A percentile compares a stretch with the other conserved stretches of the same genome.
Evolutionary conservation across 2,113 vertebrate genomes (phyloP).

Genomic region (Corythornis madagascariensis): DNA sequence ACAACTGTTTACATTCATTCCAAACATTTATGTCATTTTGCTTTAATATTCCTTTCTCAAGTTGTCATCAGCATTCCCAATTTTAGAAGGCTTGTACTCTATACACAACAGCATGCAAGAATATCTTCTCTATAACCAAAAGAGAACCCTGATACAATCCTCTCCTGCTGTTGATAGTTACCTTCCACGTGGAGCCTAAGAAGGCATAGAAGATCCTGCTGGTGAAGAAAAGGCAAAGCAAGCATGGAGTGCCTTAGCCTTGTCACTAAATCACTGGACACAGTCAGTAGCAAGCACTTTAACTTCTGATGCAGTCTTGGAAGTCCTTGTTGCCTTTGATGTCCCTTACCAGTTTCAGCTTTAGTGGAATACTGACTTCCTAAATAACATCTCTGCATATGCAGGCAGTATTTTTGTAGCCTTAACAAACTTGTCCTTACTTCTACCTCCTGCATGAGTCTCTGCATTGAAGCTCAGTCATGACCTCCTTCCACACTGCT

Average conservation of each 20-base stretch:
- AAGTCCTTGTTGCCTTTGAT: neutral
- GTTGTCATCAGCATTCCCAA: neutral
- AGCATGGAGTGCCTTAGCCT: accelerated
- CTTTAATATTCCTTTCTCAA: neutral
- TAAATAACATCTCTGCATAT: neutral
- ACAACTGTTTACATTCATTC: neutral
- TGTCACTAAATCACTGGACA: neutral
- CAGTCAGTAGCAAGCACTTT: neutral
- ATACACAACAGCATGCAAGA: neutral
- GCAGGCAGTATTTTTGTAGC: neutral
- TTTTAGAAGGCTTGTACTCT: neutral
- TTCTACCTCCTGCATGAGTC: neutral
- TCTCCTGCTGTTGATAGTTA: neutral
- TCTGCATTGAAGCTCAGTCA: neutral
- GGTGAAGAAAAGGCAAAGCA: neutral
- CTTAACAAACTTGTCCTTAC: neutral
- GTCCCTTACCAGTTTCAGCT: neutral
- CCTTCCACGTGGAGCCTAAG: neutral
- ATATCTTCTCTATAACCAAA: neutral
- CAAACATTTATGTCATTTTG: neutral
- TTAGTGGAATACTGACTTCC: neutral
- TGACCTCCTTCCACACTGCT: neutral
- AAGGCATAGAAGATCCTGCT: neutral
- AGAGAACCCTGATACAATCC: neutral
- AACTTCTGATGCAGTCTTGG: neutral